These are phyloP conservation scores for Pollenia angustigena DNA, from an alignment of 2,888 invertebrate species.

Conservation along the genomic window DNA sequence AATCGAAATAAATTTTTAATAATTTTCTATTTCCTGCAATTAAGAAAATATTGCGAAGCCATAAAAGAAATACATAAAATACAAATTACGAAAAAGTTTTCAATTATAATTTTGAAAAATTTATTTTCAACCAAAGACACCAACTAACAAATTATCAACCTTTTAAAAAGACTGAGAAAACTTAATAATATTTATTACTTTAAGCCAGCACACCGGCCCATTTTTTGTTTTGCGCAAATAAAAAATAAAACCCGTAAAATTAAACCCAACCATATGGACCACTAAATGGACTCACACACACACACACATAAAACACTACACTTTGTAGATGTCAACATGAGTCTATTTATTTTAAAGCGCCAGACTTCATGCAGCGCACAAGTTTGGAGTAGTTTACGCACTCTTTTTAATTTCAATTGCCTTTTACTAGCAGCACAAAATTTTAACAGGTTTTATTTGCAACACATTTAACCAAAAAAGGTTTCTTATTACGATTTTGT, in stretches of 20 bases:
- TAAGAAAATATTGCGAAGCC: conserved; percentile 11
- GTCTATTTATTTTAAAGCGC: conserved; percentile 29
- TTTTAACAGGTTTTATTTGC: conserved; percentile 62
- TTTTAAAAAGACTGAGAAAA: conserved; percentile 19
- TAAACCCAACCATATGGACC: conserved; percentile 46
- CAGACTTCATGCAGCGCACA: conserved; percentile 21
- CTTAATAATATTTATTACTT: conserved; percentile 32
- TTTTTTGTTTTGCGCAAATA: conserved; percentile 25
- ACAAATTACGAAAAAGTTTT: background rate
- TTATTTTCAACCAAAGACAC: background rate
- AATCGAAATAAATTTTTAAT: conserved; percentile 30
- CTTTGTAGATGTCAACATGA: conserved; percentile 66
- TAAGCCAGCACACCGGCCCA: conserved; percentile 45
- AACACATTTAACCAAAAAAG: conserved; percentile 45
- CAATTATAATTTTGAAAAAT: conserved; percentile 45
- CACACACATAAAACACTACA: background rate
- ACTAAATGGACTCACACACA: background rate
- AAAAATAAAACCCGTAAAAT: conserved; percentile 49
- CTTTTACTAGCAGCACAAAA: conserved; percentile 66
- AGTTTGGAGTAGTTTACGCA: conserved; percentile 51
- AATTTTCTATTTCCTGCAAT: conserved; percentile 67
- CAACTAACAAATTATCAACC: conserved; percentile 40
- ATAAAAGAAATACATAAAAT: conserved; percentile 17
- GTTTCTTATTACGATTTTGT: conserved; percentile 9
- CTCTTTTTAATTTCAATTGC: conserved; percentile 48